Evolutionary conservation across 2,888 invertebrate species (phyloP), one percentile per base, ranked within the genome.

Genomic region (Dione juno): DNA sequence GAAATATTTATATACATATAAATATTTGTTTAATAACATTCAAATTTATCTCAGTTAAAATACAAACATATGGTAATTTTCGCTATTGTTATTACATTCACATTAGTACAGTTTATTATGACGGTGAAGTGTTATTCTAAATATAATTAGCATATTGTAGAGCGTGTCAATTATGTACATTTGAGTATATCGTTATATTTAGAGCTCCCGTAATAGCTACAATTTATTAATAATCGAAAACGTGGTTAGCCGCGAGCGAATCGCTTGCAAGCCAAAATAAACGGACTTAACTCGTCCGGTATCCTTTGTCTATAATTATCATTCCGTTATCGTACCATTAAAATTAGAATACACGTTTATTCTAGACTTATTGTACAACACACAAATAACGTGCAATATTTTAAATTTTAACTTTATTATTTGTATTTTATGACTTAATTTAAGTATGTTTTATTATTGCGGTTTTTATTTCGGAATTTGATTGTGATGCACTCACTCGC

Each of bases 201-300:
- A 19, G 66, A 59, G 70, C 54, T 67, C 54, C 70, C 54, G 67
- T 67, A 67, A 67, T 50, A 43, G 52, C 35, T 50, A 54, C 14
- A 45, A 67, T 67, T 71, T 58, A 71, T 54, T 67, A 57, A 71
- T 71, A 71, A 64, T 57, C 63, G 54, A 64, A 61, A 71, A 71
- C 63, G 67, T 67, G 70, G 67, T 40, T 66, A 54, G 70, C 70
- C 70, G 37, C 40, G 21, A 66, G 70, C 70, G 54, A n/a, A 70
- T 35, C 70, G 66, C 63, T 67, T n/a, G 45, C 14, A 37, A 66
- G 66, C 50, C 35, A 21, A 67, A 70, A 52, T 41, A 61, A 1
- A 52, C n/a, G 50, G 37, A 8, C 48, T 19, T 16, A 13, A 19
- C 19, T 64, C 48, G 52, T 64, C 50, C 37, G 50, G 48, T 52